Evolutionary conservation across 2,113 vertebrate species (phyloP), one percentile per base, ranked within the genome.

Genomic region (Macquaria ambigua): DNA sequence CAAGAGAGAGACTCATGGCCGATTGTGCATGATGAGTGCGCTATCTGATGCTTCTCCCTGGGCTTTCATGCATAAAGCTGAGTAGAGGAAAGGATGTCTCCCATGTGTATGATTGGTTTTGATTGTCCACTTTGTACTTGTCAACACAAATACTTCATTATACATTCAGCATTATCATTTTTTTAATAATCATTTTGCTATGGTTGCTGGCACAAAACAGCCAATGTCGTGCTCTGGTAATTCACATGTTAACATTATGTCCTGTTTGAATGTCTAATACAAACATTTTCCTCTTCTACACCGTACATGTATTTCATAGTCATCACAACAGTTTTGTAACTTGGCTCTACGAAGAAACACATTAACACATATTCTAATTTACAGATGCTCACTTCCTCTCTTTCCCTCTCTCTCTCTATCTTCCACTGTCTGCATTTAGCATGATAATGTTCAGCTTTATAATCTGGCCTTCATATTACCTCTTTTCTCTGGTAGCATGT

Each of bases 381-480:
- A 10, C 14, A 74, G 11, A 85, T 52, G 23, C 20, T 83, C 31
- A 25, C 25, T 64, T 59, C 23, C 52, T 81, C 14, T 39, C 48
- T 37, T 62, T 20, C 4, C 34, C 8, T 31, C 2, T 28, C 4
- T 52, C 59, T 16, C n/a, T 46, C 23, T 39, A 50, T 61, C 18
- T 69, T 21, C 25, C 79, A 25, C 52, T 34, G 8, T 66, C 53
- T 77, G 48, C 8, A 8, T 56, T 66, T 69, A 34, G 43, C 72
- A 53, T 39, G 50, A 71, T 90, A 87, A 90, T 78, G 50, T 62
- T 64, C 63, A n/a, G 58, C 52, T 28, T 84, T 61, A 61, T 90
- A 86, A 92, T 91, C 77, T 86, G 55, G 62, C 72, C 61, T 70
- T 78, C 59, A 28, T 18, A 70, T 88, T 87, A 76, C 59, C 53